Percentiles rank a stretch among this genome's conserved stretches.
phyloP scores from a whole-genome alignment of 2,797 vertebrate genomes.

The Coregonus ussuriensis region DNA sequence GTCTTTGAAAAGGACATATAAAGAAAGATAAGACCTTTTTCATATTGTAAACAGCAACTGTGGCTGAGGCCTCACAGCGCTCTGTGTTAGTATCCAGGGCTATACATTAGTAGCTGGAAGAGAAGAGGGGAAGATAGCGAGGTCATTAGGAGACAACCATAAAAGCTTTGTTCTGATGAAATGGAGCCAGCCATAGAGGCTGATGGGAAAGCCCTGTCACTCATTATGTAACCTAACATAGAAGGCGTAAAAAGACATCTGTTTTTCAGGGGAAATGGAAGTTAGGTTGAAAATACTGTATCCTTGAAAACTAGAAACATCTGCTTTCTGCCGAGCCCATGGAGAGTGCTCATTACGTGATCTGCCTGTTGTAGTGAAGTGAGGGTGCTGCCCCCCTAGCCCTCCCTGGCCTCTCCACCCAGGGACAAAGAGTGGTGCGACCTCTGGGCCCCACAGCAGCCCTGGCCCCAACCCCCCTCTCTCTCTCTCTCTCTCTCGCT shows the following conservation, averaged over 20 bases:
- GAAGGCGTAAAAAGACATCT: too few species aligned
- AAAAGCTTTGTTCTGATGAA: constrained; percentile 60
- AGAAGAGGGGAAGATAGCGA: constrained; percentile 45
- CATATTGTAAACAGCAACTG: constrained; percentile 56
- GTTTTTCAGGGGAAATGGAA: too few species aligned
- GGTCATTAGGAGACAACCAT: constrained; percentile 69
- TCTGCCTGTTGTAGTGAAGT: constrained; percentile 15
- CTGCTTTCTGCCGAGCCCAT: too few species aligned
- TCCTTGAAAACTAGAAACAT: too few species aligned
- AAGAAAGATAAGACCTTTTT: constrained; percentile 21
- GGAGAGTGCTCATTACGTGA: background rate
- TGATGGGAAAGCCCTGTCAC: constrained; percentile 27
- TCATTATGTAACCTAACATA: background rate
- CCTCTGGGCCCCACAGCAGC: constrained; percentile 23
- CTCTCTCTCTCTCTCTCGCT: constrained; percentile 40
- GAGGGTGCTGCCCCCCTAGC: background rate
- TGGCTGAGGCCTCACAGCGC: constrained; percentile 28
- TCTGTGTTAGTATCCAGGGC: background rate
- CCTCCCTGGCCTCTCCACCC: constrained; percentile 17
- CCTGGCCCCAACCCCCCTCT: constrained; percentile 44
- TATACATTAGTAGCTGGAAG: constrained; percentile 6
- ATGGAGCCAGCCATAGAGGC: constrained; percentile 44
- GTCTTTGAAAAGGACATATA: constrained; percentile 22
- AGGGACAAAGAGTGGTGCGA: constrained; percentile 71
- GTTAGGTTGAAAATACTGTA: too few species aligned